phyloP scores from a whole-genome alignment of 2,797 vertebrate species.

The Trachurus trachurus region DNA sequence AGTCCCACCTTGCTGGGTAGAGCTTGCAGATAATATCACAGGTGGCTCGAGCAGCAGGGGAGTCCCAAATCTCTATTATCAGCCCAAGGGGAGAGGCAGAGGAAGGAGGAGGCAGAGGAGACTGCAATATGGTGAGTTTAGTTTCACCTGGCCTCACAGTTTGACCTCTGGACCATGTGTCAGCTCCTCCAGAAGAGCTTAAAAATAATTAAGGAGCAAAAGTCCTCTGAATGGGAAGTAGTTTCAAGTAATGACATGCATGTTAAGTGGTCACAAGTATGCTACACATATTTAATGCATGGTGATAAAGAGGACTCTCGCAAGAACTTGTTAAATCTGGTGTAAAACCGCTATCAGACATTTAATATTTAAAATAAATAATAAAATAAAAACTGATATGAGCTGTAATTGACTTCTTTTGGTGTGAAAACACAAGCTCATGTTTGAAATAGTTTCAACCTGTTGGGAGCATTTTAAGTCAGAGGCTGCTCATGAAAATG shows the following conservation, averaged over 20 bases:
- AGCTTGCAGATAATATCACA: conserved; percentile 85
- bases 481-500: neutral
- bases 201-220: conserved; percentile 88
- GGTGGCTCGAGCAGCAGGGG: conserved; percentile 86
- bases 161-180: conserved; percentile 87
- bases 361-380: neutral
- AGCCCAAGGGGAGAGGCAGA: conserved; percentile 76
- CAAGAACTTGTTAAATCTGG: conserved; percentile 4
- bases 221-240: conserved; percentile 60
- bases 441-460: neutral
- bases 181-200: conserved; percentile 84
- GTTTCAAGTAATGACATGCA: conserved; percentile 48
- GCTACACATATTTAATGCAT: neutral
- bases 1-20: conserved; percentile 75
- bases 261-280: conserved; percentile 37
- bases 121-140: conserved; percentile 88
- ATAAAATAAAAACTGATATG: neutral
- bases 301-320: conserved; percentile 1
- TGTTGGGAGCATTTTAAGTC: neutral
- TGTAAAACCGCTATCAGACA: neutral
- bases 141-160: conserved; percentile 89
- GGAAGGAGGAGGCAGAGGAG: conserved; percentile 79
- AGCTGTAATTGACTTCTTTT: neutral
- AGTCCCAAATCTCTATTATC: conserved; percentile 83
- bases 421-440: neutral